Base-by-base conservation (phyloP, 1,140 invertebrate species). In the Cephus cinctus region DNA sequence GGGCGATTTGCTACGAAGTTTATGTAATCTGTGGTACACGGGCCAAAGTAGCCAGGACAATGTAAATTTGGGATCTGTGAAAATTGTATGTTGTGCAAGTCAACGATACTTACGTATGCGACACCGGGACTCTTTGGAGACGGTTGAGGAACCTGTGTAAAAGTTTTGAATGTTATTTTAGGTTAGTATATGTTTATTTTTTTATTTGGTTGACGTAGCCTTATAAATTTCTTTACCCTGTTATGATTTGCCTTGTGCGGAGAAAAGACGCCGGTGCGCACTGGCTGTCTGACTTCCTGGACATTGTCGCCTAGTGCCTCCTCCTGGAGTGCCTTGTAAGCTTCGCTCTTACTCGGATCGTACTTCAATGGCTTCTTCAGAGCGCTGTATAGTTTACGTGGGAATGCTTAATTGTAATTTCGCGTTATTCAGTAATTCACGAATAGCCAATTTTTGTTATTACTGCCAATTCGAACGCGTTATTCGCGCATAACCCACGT, bases 311-410 rank as follows among this genome's bases (percentile, higher is more conserved):
- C 81, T 23, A 80, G 68, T 62, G 81, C 79, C 53, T 86, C 83
- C 72, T 92, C 88, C 75, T 90, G 86, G 32, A 92, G 81, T 59
- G 86, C 88, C 78, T 86, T 87, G 80, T 84, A 90, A 18, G 89
- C 89, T 70, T 91, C 89, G 67, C 88, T 90, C 76, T 88, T 87
- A 69, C 86, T 85, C 53, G 89, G 89, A 79, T 91, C 88, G 78
- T 86, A 92, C 61, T 82, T 82, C 59, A 85, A 73, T 56, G 86
- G 84, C 75, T 83, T 84, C 82, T 84, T 88, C 30, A 49, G 34
- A 49, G 69, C 69, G 65, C n/a, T n/a, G n/a, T n/a, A n/a, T n/a
- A n/a, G n/a, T n/a, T n/a, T n/a, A n/a, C n/a, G n/a, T n/a, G n/a
- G n/a, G n/a, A n/a, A n/a, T n/a, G n/a, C n/a, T n/a, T n/a, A n/a